Conservation (phyloP, 2,888 invertebrate species). For the Linnaemya vulpina region DNA sequence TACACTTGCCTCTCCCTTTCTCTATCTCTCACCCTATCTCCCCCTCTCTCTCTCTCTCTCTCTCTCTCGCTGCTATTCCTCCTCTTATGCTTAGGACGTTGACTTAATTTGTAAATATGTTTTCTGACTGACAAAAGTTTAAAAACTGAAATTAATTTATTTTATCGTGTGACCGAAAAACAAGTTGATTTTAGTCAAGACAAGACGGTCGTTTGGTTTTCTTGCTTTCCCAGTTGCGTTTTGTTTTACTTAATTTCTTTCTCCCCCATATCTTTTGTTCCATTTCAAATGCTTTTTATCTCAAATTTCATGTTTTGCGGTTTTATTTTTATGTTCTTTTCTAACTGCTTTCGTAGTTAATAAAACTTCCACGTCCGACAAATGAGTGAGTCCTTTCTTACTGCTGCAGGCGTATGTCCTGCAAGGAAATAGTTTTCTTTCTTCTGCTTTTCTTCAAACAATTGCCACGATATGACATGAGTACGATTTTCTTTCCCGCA, state of each 20-base stretch:
- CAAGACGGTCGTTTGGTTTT: not conserved
- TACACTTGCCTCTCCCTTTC: too few species aligned
- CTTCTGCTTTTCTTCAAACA: too few species aligned
- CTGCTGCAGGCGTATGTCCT: not conserved
- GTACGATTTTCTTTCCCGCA: not conserved
- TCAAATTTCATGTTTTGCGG: conserved; percentile 5
- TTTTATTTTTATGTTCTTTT: conserved; percentile 17
- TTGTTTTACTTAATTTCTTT: not conserved
- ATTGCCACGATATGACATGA: not conserved
- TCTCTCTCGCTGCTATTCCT: too few species aligned
- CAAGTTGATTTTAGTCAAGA: conserved; percentile 32
- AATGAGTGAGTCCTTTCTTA: not conserved
- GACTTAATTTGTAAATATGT: too few species aligned
- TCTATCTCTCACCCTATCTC: too few species aligned
- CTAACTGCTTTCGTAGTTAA: conserved; percentile 1
- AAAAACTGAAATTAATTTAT: conserved; percentile 31
- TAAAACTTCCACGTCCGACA: conserved; percentile 24
- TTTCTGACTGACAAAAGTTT: too few species aligned
- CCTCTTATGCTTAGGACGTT: too few species aligned
- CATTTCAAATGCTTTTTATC: not conserved
- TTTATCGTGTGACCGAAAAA: conserved; percentile 38
- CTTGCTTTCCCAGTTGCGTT: too few species aligned
- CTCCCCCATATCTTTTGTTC: too few species aligned
- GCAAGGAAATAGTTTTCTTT: not conserved
- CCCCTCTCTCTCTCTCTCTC: too few species aligned